Conservation (phyloP, 2,888 invertebrate species). For the Melanophora roralis region DNA sequence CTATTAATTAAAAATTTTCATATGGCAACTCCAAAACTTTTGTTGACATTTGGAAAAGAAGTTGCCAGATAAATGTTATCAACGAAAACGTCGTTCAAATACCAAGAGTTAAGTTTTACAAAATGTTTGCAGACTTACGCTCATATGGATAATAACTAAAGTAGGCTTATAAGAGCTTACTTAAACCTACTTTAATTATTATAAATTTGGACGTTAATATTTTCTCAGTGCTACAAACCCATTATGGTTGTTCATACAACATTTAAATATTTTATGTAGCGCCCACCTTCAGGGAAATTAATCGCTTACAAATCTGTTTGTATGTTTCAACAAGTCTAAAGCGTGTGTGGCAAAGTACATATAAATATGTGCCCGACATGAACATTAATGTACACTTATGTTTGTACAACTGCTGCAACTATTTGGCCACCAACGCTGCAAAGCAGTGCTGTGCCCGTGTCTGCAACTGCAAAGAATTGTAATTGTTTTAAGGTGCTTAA, state of each 20-base stretch:
- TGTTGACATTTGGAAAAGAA: too few species aligned
- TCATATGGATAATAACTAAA: too few species aligned
- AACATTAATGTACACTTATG: constrained; percentile 27
- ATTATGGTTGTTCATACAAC: too few species aligned
- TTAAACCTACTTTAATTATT: too few species aligned
- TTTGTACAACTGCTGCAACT: neutral
- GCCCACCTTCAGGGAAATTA: constrained; percentile 28
- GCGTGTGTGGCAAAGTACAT: neutral
- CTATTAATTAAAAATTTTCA: too few species aligned
- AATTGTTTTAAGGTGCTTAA: constrained; percentile 34
- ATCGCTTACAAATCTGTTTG: constrained; percentile 33
- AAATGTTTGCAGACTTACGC: too few species aligned
- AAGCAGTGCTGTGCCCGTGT: neutral
- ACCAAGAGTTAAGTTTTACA: too few species aligned
- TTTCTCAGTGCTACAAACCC: neutral
- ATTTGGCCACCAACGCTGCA: constrained; percentile 41
- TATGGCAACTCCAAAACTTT: too few species aligned
- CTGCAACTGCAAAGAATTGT: neutral
- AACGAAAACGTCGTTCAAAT: too few species aligned
- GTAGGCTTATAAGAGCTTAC: too few species aligned
- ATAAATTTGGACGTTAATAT: too few species aligned
- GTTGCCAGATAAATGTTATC: too few species aligned
- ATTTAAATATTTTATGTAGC: neutral
- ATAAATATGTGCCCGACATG: neutral
- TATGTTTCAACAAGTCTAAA: constrained; percentile 7